A percentile compares a stretch with the other conserved stretches of the same genome.
Conservation (phyloP, 2,797 vertebrate species). For the Otus scops region DNA sequence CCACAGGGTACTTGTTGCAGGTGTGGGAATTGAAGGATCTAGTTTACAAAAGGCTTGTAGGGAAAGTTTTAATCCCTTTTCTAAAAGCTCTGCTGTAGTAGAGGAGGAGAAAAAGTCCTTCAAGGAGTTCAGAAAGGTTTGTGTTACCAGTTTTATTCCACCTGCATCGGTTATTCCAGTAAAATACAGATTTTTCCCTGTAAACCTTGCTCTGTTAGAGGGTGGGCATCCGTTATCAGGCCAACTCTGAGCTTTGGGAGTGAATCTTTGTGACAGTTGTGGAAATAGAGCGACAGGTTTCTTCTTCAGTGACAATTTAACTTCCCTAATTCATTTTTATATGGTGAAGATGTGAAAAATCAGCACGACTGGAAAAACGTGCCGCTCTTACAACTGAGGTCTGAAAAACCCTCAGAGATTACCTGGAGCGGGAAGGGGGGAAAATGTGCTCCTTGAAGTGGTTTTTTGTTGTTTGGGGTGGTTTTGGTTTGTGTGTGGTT, state of each 20-base stretch:
- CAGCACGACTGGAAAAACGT: background rate
- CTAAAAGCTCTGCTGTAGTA: background rate
- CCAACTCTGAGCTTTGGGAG: background rate
- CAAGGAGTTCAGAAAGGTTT: background rate
- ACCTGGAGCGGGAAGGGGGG: background rate
- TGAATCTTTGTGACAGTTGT: too few relatives aligned
- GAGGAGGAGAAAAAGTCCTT: background rate
- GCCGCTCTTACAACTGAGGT: background rate
- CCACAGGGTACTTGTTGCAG: background rate
- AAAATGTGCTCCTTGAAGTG: background rate
- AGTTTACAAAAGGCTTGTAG: background rate
- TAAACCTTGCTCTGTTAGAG: background rate
- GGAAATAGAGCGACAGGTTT: background rate
- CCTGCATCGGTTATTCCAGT: background rate
- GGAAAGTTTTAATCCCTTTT: background rate
- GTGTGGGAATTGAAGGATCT: background rate
- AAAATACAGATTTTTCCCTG: background rate
- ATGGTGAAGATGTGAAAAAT: background rate
- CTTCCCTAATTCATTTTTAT: background rate
- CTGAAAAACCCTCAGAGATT: background rate
- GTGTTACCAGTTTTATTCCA: background rate
- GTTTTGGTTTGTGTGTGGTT: too few relatives aligned
- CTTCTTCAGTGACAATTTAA: background rate
- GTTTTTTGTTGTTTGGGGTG: too few relatives aligned
- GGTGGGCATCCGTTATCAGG: fast-evolving